Percentiles rank a stretch among this genome's conserved stretches.
These are phyloP conservation scores for Diaphora mendica DNA, from an alignment of 2,888 invertebrate genomes.

Conservation along the genomic window DNA sequence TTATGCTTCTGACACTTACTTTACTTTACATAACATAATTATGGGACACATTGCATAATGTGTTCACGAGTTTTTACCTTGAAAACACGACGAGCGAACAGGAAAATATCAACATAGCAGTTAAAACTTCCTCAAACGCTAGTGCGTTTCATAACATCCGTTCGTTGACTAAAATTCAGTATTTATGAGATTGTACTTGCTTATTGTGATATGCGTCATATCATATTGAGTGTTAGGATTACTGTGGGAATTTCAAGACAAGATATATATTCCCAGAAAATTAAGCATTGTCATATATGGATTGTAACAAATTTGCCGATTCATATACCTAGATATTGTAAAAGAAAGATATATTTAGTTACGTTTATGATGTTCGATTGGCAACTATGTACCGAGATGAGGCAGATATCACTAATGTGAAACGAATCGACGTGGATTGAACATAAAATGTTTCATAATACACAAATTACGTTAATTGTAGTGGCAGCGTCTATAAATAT, in stretches of 20 bases:
- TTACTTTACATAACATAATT: background rate
- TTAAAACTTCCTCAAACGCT: constrained; percentile 57
- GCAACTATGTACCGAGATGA: background rate
- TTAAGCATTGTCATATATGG: background rate
- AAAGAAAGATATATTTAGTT: no score
- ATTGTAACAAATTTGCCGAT: background rate
- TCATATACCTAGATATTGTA: background rate
- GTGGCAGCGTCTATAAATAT: background rate
- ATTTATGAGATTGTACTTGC: constrained; percentile 32
- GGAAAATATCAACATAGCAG: constrained; percentile 65
- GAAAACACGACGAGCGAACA: constrained; percentile 51
- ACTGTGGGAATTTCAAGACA: background rate
- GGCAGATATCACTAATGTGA: background rate
- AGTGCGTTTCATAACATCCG: constrained; percentile 57
- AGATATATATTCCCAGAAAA: background rate
- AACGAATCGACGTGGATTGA: background rate
- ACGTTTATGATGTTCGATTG: background rate
- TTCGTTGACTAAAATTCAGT: constrained; percentile 26
- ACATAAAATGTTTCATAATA: background rate
- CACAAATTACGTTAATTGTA: background rate
- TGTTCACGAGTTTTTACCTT: constrained; percentile 56
- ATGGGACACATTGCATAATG: constrained; percentile 37
- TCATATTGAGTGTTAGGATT: background rate
- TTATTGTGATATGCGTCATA: constrained; percentile 4
- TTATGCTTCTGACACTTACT: background rate